Evolutionary conservation across 2,113 vertebrate species (phyloP).

Genomic region (Clupea harengus): DNA sequence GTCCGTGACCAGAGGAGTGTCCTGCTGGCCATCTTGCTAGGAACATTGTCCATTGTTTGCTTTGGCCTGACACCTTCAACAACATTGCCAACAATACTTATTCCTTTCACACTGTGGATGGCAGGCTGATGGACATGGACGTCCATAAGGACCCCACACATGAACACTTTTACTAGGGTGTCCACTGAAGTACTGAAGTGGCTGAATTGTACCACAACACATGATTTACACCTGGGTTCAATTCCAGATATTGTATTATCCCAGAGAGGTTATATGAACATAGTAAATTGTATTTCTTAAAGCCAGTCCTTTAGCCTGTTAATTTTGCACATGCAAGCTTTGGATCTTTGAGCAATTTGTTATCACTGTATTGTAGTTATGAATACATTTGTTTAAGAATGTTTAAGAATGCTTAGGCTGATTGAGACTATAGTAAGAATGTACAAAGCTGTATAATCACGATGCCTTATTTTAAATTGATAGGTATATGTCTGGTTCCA

Average conservation of each 20-base stretch:
- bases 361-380: not conserved
- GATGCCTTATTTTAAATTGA: not conserved
- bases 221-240: not conserved
- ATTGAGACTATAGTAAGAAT: not conserved
- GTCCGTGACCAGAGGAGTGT: conserved; percentile 90
- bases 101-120: conserved; percentile 92
- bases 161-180: not conserved
- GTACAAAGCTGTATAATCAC: not conserved
- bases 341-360: not conserved
- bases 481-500: not conserved
- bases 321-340: not conserved
- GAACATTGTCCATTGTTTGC: conserved; percentile 76
- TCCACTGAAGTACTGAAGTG: not conserved
- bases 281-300: not conserved
- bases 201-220: not conserved
- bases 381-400: not conserved
- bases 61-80: conserved; percentile 80
- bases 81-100: conserved; percentile 81
- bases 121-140: conserved; percentile 69
- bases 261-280: not conserved
- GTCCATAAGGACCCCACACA: not conserved
- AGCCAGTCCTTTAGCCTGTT: not conserved
- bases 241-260: not conserved
- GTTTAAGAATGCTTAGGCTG: not conserved
- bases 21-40: conserved; percentile 74